These are phyloP conservation scores for Lathronympha strigana DNA, from an alignment of 2,888 invertebrate genomes.

Conservation along the genomic window DNA sequence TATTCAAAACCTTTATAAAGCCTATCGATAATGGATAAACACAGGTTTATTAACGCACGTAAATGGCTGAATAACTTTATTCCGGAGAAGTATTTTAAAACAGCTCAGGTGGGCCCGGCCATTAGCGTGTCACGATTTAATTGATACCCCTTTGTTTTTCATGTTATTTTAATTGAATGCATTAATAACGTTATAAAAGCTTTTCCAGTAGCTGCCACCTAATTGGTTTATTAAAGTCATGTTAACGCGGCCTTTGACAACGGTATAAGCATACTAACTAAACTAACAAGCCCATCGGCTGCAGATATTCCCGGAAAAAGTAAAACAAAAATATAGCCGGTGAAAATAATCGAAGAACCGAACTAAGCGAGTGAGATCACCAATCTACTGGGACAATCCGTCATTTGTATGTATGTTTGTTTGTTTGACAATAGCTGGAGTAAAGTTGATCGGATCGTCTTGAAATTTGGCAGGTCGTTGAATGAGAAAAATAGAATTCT, in stretches of 20 bases:
- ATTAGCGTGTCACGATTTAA: slow-evolving; percentile 72
- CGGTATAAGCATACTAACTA: background rate
- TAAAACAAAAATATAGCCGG: no score
- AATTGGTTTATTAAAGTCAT: slow-evolving; percentile 63
- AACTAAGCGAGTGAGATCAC: no score
- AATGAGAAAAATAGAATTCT: no score
- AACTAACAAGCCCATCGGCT: no score
- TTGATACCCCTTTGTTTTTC: slow-evolving; percentile 72
- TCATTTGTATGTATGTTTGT: no score
- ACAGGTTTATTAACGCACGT: background rate
- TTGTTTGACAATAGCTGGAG: no score
- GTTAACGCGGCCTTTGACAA: slow-evolving; percentile 46
- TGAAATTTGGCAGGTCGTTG: no score
- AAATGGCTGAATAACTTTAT: slow-evolving; percentile 23
- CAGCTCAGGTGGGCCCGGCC: slow-evolving; percentile 62
- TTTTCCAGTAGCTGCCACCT: slow-evolving; percentile 56
- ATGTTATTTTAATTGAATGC: slow-evolving; percentile 61
- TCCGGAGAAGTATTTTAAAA: slow-evolving; percentile 47
- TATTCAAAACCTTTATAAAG: background rate
- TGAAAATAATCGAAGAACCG: no score
- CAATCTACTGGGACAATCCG: no score
- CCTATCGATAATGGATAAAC: background rate
- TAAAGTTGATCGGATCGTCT: no score
- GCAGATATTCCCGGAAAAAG: no score
- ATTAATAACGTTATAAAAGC: slow-evolving; percentile 72